Evolutionary conservation across 2,113 vertebrate species (phyloP), one percentile per base, ranked within the genome.

Genomic region (Lanius ludovicianus): DNA sequence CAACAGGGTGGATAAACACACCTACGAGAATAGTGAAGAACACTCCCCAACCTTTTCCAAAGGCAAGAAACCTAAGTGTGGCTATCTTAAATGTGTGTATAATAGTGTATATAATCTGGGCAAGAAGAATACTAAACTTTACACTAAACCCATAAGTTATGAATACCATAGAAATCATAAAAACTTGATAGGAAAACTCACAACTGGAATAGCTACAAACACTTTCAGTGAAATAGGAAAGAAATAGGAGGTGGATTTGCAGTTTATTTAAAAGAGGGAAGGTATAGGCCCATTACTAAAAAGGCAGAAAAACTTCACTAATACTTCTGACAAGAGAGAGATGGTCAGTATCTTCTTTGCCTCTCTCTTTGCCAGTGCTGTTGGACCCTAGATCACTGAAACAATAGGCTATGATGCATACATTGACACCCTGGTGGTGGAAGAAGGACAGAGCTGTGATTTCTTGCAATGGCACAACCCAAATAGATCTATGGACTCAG

Each of bases 71-170:
- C 3, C 3, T 15, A 68, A 25, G 3, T 25, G 8, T 18, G 33
- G 16, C 1, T 13, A 21, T 9, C 33, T 37, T 31, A 56, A 20
- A 5, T 23, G 6, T 3, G 7, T 17, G 10, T 33, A 14, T 19
- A 25, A 18, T 10, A 53, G 28, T 1, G 0, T 1, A 15, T 7
- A 14, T 2, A 23, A 7, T 30, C 7, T n/a, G 20, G 11, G 12
- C 5, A 65, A 35, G 28, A 81, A 57, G 20, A 89, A 49, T 3
- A 13, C 12, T 23, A 24, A 70, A 44, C 10, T 65, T 62, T 3
- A 7, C 39, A 24, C 13, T 7, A 24, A 44, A 15, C 13, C 18
- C 41, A 7, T 2, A 5, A 50, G 10, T 44, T 79, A 46, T 17
- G 24, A 46, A 25, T 50, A 55, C 13, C 17, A 49, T 4, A 53